A percentile compares a stretch with the other conserved stretches of the same genome.
phyloP scores from a whole-genome alignment of 1,140 invertebrate genomes.

The Hydropsyche tenuis region DNA sequence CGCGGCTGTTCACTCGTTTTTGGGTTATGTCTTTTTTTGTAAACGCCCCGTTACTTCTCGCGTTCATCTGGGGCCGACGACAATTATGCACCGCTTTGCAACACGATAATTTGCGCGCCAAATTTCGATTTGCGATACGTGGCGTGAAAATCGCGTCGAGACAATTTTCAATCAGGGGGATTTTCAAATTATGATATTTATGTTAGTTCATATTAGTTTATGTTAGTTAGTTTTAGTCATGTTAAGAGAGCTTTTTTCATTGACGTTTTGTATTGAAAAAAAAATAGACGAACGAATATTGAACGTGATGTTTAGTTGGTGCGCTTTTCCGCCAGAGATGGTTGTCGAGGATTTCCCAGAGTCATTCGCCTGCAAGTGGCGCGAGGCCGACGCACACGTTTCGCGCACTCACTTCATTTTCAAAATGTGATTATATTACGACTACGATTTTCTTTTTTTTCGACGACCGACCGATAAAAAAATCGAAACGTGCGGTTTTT shows the following conservation, averaged over 20 bases:
- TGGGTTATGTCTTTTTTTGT: slow-evolving; percentile 34
- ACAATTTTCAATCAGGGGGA: no score
- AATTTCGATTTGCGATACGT: background rate
- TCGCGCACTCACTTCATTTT: background rate
- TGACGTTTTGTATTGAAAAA: no score
- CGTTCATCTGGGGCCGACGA: slow-evolving; percentile 29
- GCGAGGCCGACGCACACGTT: slow-evolving; percentile 25
- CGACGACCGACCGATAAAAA: no score
- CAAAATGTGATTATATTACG: background rate
- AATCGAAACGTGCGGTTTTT: no score
- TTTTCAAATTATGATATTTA: no score
- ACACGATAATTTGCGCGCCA: background rate
- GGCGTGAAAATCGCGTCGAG: no score
- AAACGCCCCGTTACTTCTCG: slow-evolving; percentile 32
- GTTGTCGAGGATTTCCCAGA: slow-evolving; percentile 35
- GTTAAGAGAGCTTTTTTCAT: no score
- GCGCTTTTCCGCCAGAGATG: background rate
- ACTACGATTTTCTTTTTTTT: no score
- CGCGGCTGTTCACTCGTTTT: slow-evolving; percentile 28
- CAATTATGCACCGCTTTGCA: background rate
- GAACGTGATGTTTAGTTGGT: no score
- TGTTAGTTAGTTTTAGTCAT: no score
- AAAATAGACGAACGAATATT: no score
- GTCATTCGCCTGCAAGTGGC: slow-evolving; percentile 38
- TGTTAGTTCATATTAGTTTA: no score